Conservation (phyloP, 2,797 vertebrate genomes). For the Alcedo atthis region DNA sequence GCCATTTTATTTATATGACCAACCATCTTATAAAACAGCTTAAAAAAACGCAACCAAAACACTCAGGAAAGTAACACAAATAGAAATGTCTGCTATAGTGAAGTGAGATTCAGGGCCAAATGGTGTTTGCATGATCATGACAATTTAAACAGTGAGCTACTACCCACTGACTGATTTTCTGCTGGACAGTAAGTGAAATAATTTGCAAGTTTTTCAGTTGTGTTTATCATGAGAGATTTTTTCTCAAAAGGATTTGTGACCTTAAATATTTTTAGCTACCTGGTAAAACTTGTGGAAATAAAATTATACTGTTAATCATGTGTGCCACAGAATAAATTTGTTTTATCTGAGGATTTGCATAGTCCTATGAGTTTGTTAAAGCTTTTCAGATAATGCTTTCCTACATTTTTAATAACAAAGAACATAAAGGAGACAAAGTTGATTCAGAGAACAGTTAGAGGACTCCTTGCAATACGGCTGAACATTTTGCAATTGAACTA, state of each 20-base stretch:
- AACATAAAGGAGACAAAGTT: neutral
- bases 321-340: neutral
- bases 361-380: neutral
- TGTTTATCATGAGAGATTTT: neutral
- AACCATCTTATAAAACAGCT: neutral
- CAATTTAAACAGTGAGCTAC: neutral
- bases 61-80: neutral
- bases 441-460: neutral
- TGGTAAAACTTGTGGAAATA: neutral
- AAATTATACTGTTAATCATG: neutral
- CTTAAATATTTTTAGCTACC: neutral
- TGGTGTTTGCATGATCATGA: neutral
- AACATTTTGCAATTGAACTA: neutral
- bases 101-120: neutral
- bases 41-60: neutral
- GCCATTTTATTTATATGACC: neutral
- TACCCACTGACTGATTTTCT: neutral
- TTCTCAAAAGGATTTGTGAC: neutral
- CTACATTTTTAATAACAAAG: neutral
- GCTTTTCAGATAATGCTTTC: neutral
- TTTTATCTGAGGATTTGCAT: neutral
- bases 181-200: neutral
- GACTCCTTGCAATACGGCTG: neutral
- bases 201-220: neutral
- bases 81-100: neutral